Percentiles rank a stretch among this genome's conserved stretches.
phyloP scores from a whole-genome alignment of 2,797 vertebrate species.

The Salarias fasciatus region DNA sequence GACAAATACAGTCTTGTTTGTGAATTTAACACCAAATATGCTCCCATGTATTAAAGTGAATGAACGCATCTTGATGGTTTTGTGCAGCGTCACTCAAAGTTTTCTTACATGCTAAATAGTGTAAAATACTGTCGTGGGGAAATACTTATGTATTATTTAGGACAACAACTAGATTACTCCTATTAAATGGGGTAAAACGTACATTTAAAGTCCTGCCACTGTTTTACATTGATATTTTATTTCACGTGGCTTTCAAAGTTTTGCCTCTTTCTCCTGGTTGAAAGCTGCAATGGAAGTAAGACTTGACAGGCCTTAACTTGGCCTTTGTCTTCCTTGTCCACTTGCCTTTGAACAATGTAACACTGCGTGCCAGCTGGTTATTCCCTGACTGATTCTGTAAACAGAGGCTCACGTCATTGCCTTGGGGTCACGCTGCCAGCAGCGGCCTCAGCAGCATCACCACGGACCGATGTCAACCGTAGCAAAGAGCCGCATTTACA shows the following conservation, averaged over 20 bases:
- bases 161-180: not conserved
- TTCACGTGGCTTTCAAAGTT: too few relatives aligned
- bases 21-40: conserved; percentile 27
- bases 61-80: conserved; percentile 5
- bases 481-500: conserved; percentile 13
- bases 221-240: too few relatives aligned
- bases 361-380: conserved; percentile 1
- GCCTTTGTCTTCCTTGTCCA: not conserved
- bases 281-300: too few relatives aligned
- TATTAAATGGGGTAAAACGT: not conserved
- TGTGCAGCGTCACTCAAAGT: too few relatives aligned
- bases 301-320: not conserved
- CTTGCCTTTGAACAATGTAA: not conserved
- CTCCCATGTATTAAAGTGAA: not conserved
- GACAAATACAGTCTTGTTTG: conserved; percentile 25
- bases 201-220: too few relatives aligned
- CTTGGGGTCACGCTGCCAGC: conserved; percentile 22
- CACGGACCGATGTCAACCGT: conserved; percentile 11
- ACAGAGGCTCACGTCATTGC: conserved; percentile 26
- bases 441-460: conserved; percentile 1
- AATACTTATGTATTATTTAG: not conserved
- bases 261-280: too few relatives aligned
- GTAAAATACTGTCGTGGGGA: not conserved
- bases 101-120: too few relatives aligned
- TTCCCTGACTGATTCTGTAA: conserved; percentile 33